Evolutionary conservation across 2,797 vertebrate species (phyloP).

Genomic region (Alcedo quadribrachys): DNA sequence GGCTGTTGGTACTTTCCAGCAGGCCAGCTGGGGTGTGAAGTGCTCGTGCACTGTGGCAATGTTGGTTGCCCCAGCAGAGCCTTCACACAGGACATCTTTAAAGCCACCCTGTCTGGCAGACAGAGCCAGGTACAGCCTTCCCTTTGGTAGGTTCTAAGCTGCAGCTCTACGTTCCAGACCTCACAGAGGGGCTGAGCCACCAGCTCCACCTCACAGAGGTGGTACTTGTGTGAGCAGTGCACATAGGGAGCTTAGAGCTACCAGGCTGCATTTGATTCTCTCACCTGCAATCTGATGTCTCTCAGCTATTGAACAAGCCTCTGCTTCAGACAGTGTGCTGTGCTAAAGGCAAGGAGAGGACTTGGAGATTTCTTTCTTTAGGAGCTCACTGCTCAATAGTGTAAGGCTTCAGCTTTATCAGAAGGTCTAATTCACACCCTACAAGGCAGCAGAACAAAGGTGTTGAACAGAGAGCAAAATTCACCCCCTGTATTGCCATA

Average conservation of each 20-base stretch:
- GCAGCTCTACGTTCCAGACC: background rate
- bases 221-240: fast-evolving
- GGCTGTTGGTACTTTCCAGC: background rate
- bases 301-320: background rate
- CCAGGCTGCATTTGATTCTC: fast-evolving
- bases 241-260: background rate
- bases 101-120: background rate
- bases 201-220: background rate
- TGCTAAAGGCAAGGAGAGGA: background rate
- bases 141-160: background rate
- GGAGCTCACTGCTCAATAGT: background rate
- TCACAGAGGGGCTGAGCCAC: background rate
- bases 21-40: background rate
- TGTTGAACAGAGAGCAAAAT: background rate
- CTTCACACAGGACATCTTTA: fast-evolving
- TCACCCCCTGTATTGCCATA: background rate
- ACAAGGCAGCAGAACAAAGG: background rate
- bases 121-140: background rate
- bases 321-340: background rate
- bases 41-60: fast-evolving
- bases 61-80: background rate
- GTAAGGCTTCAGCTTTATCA: background rate
- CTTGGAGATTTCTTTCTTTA: background rate
- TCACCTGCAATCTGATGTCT: background rate
- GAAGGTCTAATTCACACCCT: background rate